These are phyloP conservation scores for Acanthochromis polyacanthus DNA, from an alignment of 2,113 vertebrate species.

Conservation along the genomic window DNA sequence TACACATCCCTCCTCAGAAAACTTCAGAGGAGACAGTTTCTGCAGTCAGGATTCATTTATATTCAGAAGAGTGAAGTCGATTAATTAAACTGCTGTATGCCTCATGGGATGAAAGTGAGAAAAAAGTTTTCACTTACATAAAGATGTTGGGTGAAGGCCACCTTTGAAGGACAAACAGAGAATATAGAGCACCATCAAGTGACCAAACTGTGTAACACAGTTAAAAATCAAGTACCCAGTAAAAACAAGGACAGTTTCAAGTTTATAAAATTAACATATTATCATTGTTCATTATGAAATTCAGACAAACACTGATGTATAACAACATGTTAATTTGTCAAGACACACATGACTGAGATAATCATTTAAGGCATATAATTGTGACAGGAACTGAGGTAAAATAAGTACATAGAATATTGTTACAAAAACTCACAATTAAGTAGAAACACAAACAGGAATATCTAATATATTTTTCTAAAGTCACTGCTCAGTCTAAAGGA, in stretches of 20 bases:
- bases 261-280: background rate
- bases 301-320: slow-evolving; percentile 4
- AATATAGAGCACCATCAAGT: slow-evolving; percentile 64
- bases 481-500: too few relatives aligned
- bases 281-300: slow-evolving; percentile 12
- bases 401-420: background rate
- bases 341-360: background rate
- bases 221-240: background rate
- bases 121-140: background rate
- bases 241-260: background rate
- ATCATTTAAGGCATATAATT: too few relatives aligned
- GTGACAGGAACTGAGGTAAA: background rate
- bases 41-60: background rate
- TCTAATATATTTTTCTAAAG: background rate
- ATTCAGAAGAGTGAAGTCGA: background rate
- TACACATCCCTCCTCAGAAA: background rate
- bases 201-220: slow-evolving; percentile 44
- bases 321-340: slow-evolving; percentile 13
- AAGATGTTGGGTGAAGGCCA: background rate
- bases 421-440: slow-evolving; percentile 3
- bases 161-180: slow-evolving; percentile 4
- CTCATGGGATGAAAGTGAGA: background rate
- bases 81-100: background rate
- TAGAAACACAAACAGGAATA: background rate
- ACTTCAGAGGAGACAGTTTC: background rate